Percentiles rank a stretch among this genome's conserved stretches.
These are phyloP conservation scores for Otus sunia DNA, from an alignment of 2,113 vertebrate genomes.

Conservation along the genomic window DNA sequence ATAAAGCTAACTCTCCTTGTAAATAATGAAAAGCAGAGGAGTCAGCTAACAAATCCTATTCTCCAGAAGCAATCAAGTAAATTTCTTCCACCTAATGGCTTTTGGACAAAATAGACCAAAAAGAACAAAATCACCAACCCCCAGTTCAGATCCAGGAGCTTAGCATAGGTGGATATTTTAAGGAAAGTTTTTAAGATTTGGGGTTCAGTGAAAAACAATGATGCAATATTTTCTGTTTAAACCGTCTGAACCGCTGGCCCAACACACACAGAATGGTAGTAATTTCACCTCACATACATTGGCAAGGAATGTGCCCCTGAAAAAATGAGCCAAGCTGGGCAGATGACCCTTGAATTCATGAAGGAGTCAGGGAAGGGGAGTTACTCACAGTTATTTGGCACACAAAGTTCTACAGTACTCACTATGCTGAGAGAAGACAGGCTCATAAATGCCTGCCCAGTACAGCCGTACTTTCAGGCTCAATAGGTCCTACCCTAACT, in stretches of 20 bases:
- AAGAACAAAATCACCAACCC: neutral
- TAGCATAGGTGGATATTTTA: neutral
- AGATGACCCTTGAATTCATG: neutral
- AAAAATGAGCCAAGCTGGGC: neutral
- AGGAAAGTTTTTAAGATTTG: neutral
- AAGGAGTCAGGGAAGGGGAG: neutral
- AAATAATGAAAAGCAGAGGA: neutral
- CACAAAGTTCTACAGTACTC: neutral
- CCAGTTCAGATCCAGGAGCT: neutral
- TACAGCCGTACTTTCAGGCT: neutral
- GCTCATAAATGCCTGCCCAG: neutral
- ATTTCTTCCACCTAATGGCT: neutral
- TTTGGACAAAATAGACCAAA: neutral
- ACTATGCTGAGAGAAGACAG: neutral
- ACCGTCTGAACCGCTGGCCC: neutral
- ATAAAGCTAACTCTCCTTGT: neutral
- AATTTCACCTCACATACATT: neutral
- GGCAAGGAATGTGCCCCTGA: neutral
- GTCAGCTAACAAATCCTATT: neutral
- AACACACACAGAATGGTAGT: neutral
- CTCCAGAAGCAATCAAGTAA: neutral
- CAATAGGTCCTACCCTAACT: neutral
- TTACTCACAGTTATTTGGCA: neutral
- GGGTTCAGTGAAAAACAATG: neutral
- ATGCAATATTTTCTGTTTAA: neutral